Base-by-base conservation (phyloP, 1,140 invertebrate species). In the Drosophila ananassae region DNA sequence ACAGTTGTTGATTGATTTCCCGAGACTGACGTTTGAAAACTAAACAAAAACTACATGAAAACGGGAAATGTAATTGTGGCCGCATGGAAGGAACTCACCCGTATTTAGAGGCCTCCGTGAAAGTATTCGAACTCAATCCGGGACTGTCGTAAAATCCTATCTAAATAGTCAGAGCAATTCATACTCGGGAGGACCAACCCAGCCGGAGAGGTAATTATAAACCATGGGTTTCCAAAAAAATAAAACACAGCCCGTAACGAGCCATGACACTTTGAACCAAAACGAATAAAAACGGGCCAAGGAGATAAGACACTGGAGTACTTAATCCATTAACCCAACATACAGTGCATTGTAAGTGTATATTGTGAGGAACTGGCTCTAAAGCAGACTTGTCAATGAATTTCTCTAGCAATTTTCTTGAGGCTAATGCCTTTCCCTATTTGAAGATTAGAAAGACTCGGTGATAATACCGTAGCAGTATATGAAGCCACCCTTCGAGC, bases 1-100 rank as follows among this genome's bases (percentile, higher is more conserved):
- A 87, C 82, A 82, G 75, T 79, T 75, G 82, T 79, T 87, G 82
- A 87, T 87, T 87, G 82, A 87, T 87, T 78, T 87, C 57, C 68
- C 53, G 44, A 46, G 79, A 22, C 82, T 87, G 81, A 80, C 81
- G 85, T 53, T 66, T 57, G 50, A 66, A 84, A 68, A 51, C 46
- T 37, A 82, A 44, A 76, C 57, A 68, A 69, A 58, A 87, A 82
- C 87, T 82, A 82, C 66, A 75, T 63, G 56, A 39, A 68, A 55
- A 39, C 57, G 28, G 78, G 37, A 67, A 74, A 77, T 80, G 61
- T 47, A 46, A 57, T 60, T 44, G 41, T 21, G 17, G 41, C n/a
- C 41, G 12, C 8, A 9, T 32, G 63, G 39, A 59, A 56, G 25
- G 25, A 28, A 28, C 25, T 28, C 25, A 13, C 48, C 63, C 34